Evolutionary conservation across 2,797 vertebrate species (phyloP).

Genomic region (Lagocephalus sceleratus): DNA sequence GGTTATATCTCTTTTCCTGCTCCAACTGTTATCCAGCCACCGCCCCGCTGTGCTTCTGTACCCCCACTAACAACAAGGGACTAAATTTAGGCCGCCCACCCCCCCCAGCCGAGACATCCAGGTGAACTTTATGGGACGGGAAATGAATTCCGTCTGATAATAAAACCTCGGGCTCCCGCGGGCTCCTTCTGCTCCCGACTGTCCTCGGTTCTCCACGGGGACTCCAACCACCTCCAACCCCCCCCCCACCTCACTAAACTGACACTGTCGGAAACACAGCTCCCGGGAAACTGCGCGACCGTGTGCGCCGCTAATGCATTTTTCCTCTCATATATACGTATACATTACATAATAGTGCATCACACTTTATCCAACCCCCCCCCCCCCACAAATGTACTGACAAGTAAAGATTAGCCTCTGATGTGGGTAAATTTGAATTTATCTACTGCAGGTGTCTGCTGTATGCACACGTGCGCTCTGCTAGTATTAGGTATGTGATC

Average conservation of each 20-base stretch:
- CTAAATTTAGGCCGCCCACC: slow-evolving; percentile 41
- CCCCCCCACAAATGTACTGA: too few relatives aligned
- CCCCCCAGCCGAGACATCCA: slow-evolving; percentile 39
- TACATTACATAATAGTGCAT: too few relatives aligned
- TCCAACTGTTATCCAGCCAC: slow-evolving; percentile 13
- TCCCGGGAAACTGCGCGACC: too few relatives aligned
- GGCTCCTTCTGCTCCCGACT: slow-evolving; percentile 17
- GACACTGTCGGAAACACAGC: slow-evolving; percentile 23
- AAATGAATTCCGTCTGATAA: slow-evolving; percentile 49
- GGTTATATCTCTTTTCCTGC: slow-evolving; percentile 2
- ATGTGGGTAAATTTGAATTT: too few relatives aligned
- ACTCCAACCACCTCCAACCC: slow-evolving; percentile 24
- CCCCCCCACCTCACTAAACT: slow-evolving; percentile 5
- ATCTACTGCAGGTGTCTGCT: too few relatives aligned
- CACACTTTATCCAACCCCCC: too few relatives aligned
- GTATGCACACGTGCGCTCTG: too few relatives aligned
- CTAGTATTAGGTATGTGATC: too few relatives aligned
- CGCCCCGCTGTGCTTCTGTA: slow-evolving; percentile 1
- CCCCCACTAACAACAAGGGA: slow-evolving; percentile 12
- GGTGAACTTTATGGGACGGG: slow-evolving; percentile 38
- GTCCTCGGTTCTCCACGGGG: slow-evolving; percentile 27
- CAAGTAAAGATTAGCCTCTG: too few relatives aligned
- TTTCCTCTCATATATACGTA: too few relatives aligned
- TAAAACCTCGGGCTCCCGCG: slow-evolving; percentile 42
- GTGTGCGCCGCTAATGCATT: too few relatives aligned